Evolutionary conservation across 1,140 invertebrate species (phyloP), one percentile per base, ranked within the genome.

Genomic region (Drosophila nigromelanica): DNA sequence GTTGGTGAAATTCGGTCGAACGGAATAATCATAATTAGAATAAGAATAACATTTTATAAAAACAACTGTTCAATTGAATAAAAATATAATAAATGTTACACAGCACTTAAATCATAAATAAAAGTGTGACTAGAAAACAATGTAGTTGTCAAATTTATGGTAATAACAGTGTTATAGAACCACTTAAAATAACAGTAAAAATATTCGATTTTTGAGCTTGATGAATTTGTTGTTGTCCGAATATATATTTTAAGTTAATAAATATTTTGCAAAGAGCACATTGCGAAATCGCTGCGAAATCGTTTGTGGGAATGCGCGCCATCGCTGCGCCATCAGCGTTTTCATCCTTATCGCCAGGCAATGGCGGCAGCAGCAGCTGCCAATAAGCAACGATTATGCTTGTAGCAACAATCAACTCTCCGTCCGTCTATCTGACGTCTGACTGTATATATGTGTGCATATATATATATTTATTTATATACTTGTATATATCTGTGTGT

Each of bases 321-420:
- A 40, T 18, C 12, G 27, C 37, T 80, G 81, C 73, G 77, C 73
- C 82, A 85, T 87, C 81, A 85, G 78, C 81, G 70, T 75, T 85
- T 87, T 85, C 78, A 87, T 71, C 71, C 73, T 76, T 78, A 87
- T 78, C 74, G 74, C 43, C 60, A 50, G 47, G 52, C 50, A 64
- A 63, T 43, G 67, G 45, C 15, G 21, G 30, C 77, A 51, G 74
- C 78, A 85, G 81, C 80, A 86, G 80, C 75, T 86, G 81, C 78
- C 81, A 86, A 86, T 86, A 87, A 87, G 81, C 78, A 86, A 81
- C 83, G 82, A 87, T 86, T 86, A 86, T 89, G 82, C 72, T 82
- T 82, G 78, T 82, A 82, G 76, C 75, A 76, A 89, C 75, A 86
- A 82, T 78, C 82, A 82, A 68, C 81, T 85, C 60, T 24, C 42